These are phyloP conservation scores for Ramphastos sulfuratus DNA, from an alignment of 2,113 vertebrate species.

Conservation along the genomic window DNA sequence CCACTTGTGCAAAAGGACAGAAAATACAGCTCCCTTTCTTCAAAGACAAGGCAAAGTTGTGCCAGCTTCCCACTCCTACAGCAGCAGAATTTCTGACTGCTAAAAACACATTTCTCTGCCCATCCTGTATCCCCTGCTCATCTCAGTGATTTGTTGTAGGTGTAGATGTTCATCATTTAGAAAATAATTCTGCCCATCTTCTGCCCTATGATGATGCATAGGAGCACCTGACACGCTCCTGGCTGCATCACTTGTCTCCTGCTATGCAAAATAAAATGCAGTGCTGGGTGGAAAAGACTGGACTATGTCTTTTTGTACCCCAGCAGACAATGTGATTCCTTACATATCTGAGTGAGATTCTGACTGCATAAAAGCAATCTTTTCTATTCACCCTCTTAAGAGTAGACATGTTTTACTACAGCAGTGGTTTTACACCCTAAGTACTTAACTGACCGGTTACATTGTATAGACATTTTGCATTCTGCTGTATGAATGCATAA, in stretches of 20 bases:
- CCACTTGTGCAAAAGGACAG: neutral
- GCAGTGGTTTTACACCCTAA: neutral
- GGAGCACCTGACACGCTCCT: conserved; percentile 20
- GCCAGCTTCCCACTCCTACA: neutral
- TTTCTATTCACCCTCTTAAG: neutral
- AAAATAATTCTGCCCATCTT: conserved; percentile 41
- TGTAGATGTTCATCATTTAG: conserved; percentile 16
- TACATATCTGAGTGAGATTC: neutral
- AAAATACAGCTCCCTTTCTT: neutral
- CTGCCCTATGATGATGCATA: conserved; percentile 31
- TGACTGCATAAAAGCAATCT: neutral
- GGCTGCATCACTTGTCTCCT: conserved; percentile 2
- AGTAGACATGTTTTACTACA: neutral
- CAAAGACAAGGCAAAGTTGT: conserved; percentile 19
- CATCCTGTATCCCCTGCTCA: neutral
- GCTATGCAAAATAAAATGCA: conserved; percentile 18
- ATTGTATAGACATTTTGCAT: neutral
- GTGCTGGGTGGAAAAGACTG: neutral
- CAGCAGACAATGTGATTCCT: neutral
- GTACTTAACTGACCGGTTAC: neutral
- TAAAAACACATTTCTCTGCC: neutral
- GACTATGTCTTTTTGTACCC: conserved; percentile 4
- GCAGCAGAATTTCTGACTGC: neutral
- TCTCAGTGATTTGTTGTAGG: neutral
- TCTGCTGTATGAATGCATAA: neutral